A percentile compares a stretch with the other conserved stretches of the same genome.
Evolutionary conservation across 1,140 invertebrate genomes (phyloP).

Genomic region (Cardiocondyla obscurior): DNA sequence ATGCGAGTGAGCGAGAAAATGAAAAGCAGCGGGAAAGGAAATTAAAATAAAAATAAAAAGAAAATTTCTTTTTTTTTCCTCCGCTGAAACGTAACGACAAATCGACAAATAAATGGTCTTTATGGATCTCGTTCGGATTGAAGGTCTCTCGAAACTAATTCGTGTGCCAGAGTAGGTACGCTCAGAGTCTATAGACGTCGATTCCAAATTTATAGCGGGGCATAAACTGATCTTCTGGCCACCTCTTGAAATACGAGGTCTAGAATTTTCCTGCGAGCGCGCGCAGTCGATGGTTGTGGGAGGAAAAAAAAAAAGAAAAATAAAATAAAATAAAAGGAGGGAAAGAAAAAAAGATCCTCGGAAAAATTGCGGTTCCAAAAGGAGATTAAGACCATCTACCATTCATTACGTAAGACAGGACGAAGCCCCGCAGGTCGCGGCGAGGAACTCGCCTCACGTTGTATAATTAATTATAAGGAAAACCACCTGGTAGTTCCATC

Average conservation of each 20-base stretch:
- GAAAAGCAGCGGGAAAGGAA: not conserved
- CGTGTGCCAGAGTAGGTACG: constrained; percentile 45
- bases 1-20: not conserved
- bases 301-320: constrained; percentile 14
- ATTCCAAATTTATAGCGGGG: constrained; percentile 48
- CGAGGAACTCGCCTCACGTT: constrained; percentile 51
- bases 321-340: too few species aligned
- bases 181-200: constrained; percentile 44
- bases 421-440: constrained; percentile 45
- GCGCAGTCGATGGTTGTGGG: not conserved
- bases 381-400: constrained; percentile 54
- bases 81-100: not conserved
- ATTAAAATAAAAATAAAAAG: not conserved
- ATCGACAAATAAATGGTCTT: not conserved
- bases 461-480: constrained; percentile 69
- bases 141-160: constrained; percentile 40
- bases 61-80: too few species aligned
- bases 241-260: constrained; percentile 43
- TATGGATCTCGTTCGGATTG: constrained; percentile 1
- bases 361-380: constrained; percentile 52
- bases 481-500: constrained; percentile 54
- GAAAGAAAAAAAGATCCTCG: constrained; percentile 6
- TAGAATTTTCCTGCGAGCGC: constrained; percentile 42
- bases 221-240: constrained; percentile 58
- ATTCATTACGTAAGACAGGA: constrained; percentile 55